Percentiles rank a stretch among this genome's conserved stretches.
Evolutionary conservation across 2,888 invertebrate genomes (phyloP).

Genomic region (Anarsia innoxiella): DNA sequence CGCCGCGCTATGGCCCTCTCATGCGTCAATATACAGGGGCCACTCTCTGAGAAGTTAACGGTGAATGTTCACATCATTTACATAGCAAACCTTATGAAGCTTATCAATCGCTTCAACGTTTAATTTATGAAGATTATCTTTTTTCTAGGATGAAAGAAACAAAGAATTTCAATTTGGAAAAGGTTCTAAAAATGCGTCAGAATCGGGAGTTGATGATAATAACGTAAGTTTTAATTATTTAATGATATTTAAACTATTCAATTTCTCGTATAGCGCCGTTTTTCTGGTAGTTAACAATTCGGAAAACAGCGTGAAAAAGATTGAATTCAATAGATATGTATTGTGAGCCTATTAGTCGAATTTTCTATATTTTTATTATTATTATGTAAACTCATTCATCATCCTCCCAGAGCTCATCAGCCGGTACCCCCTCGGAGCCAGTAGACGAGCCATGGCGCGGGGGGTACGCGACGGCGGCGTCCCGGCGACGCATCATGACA

Average conservation of each 20-base stretch:
- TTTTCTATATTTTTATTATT: neutral
- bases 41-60: conserved; percentile 31
- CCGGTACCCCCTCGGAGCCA: conserved; percentile 37
- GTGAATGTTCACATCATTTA: too few relatives aligned
- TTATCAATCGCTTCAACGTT: too few relatives aligned
- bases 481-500: conserved; percentile 48
- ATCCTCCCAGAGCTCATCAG: conserved; percentile 36
- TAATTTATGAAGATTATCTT: neutral
- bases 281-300: too few relatives aligned
- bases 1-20: conserved; percentile 49
- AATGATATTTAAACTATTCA: too few relatives aligned
- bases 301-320: too few relatives aligned
- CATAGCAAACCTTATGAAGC: too few relatives aligned
- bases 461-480: conserved; percentile 59
- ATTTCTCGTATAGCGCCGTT: too few relatives aligned
- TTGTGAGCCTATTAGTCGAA: too few relatives aligned
- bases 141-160: conserved; percentile 29
- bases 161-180: conserved; percentile 36
- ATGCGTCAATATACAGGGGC: conserved; percentile 51
- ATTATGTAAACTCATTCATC: neutral
- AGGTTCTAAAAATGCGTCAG: conserved; percentile 31
- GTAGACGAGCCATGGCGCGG: conserved; percentile 65
- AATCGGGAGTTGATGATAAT: conserved; percentile 38
- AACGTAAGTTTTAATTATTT: too few relatives aligned
- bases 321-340: too few relatives aligned